Evolutionary conservation across 2,113 vertebrate species (phyloP), one percentile per base, ranked within the genome.

Genomic region (Thamnaconus septentrionalis): DNA sequence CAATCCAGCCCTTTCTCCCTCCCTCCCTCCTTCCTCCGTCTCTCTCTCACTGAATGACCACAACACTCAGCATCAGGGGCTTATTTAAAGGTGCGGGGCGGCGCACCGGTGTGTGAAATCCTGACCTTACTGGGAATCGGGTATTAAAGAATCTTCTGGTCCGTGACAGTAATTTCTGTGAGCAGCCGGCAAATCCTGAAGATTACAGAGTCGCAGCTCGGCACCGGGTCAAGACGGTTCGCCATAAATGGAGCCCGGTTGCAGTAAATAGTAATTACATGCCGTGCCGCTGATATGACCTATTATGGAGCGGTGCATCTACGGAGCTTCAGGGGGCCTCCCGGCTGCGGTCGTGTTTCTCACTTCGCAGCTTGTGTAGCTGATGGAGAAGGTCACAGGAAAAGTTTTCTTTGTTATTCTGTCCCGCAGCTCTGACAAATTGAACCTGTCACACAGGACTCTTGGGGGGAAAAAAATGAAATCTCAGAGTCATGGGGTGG

Each of bases 241-340:
- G 54, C 84, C 84, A 79, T 84, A 86, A 85, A 89, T 79, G 79
- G 87, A 78, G 73, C 40, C 43, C 18, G 62, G 74, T 46, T 48
- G 50, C 65, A 41, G 78, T 85, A 84, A 89, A 85, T 78, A 84
- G 41, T 87, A 79, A 85, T 87, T 85, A 84, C 10, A 58, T 64
- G 66, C 49, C 10, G 1, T 9, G 63, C 68, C 59, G 68, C 75
- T 73, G 76, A 71, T 65, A 67, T 59, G 61, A 64, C 78, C 85
- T 82, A 62, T 76, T 87, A 86, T 76, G 75, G 78, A 76, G 61
- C 56, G 18, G 18, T 31, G 18, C 18, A 31, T 31, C 18, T 31
- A 31, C 18, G 18, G 1, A 31, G 18, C 18, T 31, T 31, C 18
- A 31, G 18, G 18, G 18, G 18, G 18, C 18, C 18, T 31, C 18